phyloP scores from a whole-genome alignment of 1,140 invertebrate species.

The Gyrodactylus bullatarudis region DNA sequence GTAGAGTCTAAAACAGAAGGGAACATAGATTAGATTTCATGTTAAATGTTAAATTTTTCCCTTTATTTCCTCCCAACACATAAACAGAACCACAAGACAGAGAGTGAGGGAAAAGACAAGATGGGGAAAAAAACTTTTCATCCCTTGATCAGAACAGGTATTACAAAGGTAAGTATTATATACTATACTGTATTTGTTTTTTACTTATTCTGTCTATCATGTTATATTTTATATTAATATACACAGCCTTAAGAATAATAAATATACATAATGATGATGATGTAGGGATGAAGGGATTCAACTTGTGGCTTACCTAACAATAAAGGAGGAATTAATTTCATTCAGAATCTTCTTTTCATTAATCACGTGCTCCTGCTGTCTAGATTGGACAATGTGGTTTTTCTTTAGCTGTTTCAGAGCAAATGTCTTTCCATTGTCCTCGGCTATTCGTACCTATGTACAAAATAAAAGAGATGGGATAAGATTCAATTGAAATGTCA shows the following conservation, averaged over 20 bases:
- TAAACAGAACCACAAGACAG: no score
- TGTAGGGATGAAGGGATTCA: no score
- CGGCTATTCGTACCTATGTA: not conserved
- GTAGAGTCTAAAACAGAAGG: conserved; percentile 33
- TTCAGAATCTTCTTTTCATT: conserved; percentile 74
- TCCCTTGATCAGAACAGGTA: no score
- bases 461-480: not conserved
- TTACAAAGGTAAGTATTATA: no score
- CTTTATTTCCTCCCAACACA: no score
- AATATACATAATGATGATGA: no score
- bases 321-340: conserved; percentile 22
- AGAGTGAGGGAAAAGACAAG: no score
- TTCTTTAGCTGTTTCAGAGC: conserved; percentile 69
- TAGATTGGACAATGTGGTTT: conserved; percentile 73
- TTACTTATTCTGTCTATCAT: no score
- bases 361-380: conserved; percentile 94
- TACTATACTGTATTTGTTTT: no score
- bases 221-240: no score
- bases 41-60: not conserved
- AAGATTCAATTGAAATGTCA: not conserved
- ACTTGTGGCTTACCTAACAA: conserved; percentile 67
- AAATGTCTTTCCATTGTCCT: conserved; percentile 24
- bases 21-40: conserved; percentile 35
- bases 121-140: no score
- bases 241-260: no score